phyloP scores from a whole-genome alignment of 1,140 invertebrate species.

The Euwallacea fornicatus region DNA sequence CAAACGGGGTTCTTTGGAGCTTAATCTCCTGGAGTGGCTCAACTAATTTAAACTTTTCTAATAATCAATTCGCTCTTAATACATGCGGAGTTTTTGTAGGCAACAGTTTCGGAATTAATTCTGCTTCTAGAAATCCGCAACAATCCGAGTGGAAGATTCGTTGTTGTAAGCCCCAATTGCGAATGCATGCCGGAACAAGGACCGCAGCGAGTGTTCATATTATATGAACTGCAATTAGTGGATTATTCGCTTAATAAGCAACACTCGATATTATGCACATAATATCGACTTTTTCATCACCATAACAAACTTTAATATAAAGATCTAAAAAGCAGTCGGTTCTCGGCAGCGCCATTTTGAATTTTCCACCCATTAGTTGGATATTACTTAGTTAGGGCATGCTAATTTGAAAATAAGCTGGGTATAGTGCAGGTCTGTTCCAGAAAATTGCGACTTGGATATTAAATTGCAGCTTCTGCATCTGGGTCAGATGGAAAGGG shows the following conservation, averaged over 20 bases:
- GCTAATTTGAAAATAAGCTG: constrained; percentile 15
- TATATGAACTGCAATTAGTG: too few species aligned
- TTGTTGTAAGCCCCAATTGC: too few species aligned
- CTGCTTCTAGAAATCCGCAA: too few species aligned
- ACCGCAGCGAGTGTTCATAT: too few species aligned
- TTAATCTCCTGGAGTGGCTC: neutral
- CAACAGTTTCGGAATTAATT: too few species aligned
- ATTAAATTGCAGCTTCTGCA: constrained; percentile 7
- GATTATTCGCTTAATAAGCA: too few species aligned
- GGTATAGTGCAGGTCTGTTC: constrained; percentile 2
- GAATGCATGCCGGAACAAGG: too few species aligned
- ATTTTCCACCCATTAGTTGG: constrained; percentile 9
- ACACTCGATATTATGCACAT: too few species aligned
- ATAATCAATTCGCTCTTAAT: constrained; percentile 1
- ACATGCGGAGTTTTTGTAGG: neutral
- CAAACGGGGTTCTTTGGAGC: neutral
- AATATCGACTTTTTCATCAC: too few species aligned
- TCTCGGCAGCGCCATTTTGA: constrained; percentile 2
- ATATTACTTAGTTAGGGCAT: constrained; percentile 17
- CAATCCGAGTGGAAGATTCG: too few species aligned
- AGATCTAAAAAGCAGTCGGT: too few species aligned
- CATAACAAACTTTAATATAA: too few species aligned
- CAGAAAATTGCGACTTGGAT: constrained; percentile 11
- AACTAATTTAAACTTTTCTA: constrained; percentile 6
- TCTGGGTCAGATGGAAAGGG: neutral